Percentiles rank a stretch among this genome's conserved stretches.
These are phyloP conservation scores for Apodemus speciosus DNA, from an alignment of 2,113 vertebrate species.

Conservation along the genomic window DNA sequence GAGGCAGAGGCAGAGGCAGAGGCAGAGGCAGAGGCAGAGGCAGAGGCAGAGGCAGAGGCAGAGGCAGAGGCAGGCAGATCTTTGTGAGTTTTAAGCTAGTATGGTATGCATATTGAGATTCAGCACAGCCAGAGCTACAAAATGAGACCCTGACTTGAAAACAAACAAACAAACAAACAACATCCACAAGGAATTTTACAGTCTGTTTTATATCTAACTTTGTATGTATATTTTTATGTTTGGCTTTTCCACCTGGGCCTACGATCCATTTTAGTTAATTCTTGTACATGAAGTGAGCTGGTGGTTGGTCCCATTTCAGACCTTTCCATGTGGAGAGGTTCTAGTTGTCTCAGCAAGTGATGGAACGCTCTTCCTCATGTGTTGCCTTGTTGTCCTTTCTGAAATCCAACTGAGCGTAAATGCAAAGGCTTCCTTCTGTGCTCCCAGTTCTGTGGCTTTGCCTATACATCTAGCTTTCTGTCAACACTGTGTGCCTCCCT, in stretches of 20 bases:
- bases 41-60: too few species aligned
- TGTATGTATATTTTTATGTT: conserved; percentile 41
- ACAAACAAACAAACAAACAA: neutral
- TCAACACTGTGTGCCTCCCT: neutral
- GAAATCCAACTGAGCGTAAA: neutral
- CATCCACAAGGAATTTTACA: neutral
- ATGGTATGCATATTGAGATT: neutral
- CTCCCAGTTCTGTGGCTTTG: neutral
- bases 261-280: conserved; percentile 16
- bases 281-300: neutral
- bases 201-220: conserved; percentile 12
- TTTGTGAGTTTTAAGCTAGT: neutral
- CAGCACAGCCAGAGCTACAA: neutral
- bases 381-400: neutral
- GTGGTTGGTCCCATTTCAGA: neutral
- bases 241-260: neutral
- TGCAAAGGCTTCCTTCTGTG: conserved; percentile 11
- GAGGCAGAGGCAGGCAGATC: neutral
- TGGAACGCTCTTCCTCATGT: neutral
- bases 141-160: neutral
- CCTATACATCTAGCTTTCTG: neutral
- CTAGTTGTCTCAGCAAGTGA: neutral
- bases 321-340: neutral
- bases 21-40: too few species aligned
- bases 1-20: too few species aligned